A percentile compares a stretch with the other conserved stretches of the same genome.
phyloP scores from a whole-genome alignment of 2,797 vertebrate species.

The Diplodus sargus region DNA sequence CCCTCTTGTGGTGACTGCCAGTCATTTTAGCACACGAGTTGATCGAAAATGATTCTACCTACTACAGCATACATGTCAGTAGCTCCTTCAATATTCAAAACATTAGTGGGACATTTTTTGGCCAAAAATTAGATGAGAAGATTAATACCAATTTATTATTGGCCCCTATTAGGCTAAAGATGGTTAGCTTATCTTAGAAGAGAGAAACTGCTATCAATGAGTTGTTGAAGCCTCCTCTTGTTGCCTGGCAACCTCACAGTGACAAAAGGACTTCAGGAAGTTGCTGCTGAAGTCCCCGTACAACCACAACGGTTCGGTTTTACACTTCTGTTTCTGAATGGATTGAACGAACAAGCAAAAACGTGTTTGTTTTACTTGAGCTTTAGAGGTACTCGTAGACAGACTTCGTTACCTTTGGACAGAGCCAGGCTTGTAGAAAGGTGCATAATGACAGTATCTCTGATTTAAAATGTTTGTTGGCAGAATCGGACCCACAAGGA shows the following conservation, averaged over 20 bases:
- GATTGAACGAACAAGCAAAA: slow-evolving; percentile 1
- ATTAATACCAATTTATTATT: background rate
- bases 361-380: background rate
- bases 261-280: background rate
- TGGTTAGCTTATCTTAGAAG: background rate
- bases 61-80: slow-evolving; percentile 5
- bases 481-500: too few relatives aligned
- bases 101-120: background rate
- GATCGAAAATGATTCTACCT: slow-evolving; percentile 20
- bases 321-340: background rate
- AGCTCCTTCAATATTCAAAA: background rate
- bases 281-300: background rate
- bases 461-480: too few relatives aligned
- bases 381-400: background rate
- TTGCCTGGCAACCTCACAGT: background rate
- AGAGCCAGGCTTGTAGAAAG: background rate
- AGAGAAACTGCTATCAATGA: background rate
- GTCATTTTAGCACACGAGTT: slow-evolving; percentile 39
- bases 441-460: too few relatives aligned
- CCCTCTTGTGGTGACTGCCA: slow-evolving; percentile 46
- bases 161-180: background rate
- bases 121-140: background rate
- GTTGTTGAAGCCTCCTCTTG: background rate
- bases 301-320: background rate
- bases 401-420: background rate